Evolutionary conservation across 2,888 invertebrate species (phyloP), one percentile per base, ranked within the genome.

Genomic region (Temnothorax unifasciatus): DNA sequence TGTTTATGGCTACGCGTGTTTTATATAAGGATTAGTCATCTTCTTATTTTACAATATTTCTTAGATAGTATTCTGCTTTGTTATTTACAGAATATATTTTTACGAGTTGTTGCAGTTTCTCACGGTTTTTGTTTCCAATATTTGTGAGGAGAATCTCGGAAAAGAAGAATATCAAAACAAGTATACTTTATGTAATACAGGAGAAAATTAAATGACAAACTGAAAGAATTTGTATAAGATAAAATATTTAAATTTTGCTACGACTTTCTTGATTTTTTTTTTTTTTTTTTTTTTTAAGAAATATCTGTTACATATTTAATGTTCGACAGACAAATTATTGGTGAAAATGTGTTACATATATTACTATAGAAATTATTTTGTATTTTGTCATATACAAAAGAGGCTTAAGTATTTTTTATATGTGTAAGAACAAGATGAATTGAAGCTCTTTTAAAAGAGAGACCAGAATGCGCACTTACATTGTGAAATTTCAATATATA

Each of bases 191-290:
- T 64, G 29, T 57, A 59, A 81, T 77, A 57, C 52, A 64, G 11
- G 15, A 69, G 29, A 77, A 71, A 76, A 63, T 66, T 82, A 66
- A 66, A 69, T 81, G 76, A 82, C 75, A 85, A 85, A 87, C 83
- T 52, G 83, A 87, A 89, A 85, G 75, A 87, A 89, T 85, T 87
- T 87, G 34, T 83, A 87, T 87, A 82, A 81, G 50, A 68, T 82
- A 66, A 83, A 54, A 44, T 15, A 44, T 54, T 68, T 41, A 25
- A 77, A 68, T 69, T 77, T 9, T 57, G 21, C 25, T 21, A 15
- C 25, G 25, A 41, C 13, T 68, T 21, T 57, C 54, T 57, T 77
- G 5, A 66, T 54, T 29, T 68, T 77, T 77, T n/a, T 57, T n/a
- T 41, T 6, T 77, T n/a, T 57, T n/a, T 41, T 8, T 8, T n/a